These are phyloP conservation scores for Telmatochromis bifrenatus DNA, from an alignment of 2,113 vertebrate species.

Conservation along the genomic window DNA sequence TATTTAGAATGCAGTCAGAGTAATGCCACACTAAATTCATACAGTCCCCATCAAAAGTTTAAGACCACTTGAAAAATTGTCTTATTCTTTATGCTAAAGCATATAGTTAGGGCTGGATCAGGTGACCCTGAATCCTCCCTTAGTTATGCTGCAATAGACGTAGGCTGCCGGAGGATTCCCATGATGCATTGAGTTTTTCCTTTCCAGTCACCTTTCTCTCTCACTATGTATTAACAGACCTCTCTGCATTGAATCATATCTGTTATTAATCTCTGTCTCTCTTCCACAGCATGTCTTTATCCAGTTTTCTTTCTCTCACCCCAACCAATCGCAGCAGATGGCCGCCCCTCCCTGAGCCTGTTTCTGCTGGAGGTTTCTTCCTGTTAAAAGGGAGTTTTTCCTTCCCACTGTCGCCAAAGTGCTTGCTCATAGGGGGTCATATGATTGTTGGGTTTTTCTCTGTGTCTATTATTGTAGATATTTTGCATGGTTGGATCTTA, in stretches of 20 bases:
- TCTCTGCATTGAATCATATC: accelerated
- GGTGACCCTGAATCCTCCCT: not conserved
- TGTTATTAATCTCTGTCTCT: accelerated
- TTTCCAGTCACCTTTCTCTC: not conserved
- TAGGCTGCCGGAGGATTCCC: not conserved
- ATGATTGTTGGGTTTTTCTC: not conserved
- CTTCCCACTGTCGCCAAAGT: not conserved
- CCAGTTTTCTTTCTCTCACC: accelerated
- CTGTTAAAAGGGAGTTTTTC: not conserved
- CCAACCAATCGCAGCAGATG: accelerated
- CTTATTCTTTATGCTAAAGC: not conserved
- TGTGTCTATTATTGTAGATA: not conserved
- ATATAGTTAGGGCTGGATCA: not conserved
- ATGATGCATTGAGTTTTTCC: not conserved
- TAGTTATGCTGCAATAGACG: not conserved
- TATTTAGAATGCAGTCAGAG: not conserved
- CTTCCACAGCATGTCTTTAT: too few species aligned
- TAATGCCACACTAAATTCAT: not conserved
- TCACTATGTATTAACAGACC: accelerated
- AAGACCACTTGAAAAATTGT: not conserved
- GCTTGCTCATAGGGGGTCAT: not conserved
- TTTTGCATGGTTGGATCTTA: not conserved
- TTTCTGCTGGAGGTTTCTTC: accelerated
- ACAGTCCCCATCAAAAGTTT: not conserved
- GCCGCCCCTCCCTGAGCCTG: accelerated